Conservation (phyloP, 2,888 invertebrate species). For the Drosophila paracracens region DNA sequence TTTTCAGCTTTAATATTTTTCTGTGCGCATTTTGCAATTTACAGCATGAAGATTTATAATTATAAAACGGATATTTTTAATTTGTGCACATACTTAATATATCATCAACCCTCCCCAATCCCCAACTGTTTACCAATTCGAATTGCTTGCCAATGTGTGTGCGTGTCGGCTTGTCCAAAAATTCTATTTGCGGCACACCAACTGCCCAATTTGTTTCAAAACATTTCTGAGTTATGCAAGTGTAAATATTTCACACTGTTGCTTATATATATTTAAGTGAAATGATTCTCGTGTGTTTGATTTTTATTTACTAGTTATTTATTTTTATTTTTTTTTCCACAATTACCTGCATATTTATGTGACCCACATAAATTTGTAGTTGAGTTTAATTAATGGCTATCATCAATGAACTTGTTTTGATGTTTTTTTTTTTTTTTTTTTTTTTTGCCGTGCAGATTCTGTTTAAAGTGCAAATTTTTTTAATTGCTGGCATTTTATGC, state of each 20-base stretch:
- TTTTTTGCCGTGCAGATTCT: neutral
- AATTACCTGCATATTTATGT: conserved; percentile 50
- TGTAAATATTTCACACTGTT: conserved; percentile 49
- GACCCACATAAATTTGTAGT: conserved; percentile 43
- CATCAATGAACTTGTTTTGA: conserved; percentile 30
- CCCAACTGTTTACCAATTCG: conserved; percentile 7
- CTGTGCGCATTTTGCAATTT: conserved; percentile 65
- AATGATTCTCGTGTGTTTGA: conserved; percentile 21
- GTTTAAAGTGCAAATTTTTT: neutral
- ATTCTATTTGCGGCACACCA: conserved; percentile 50
- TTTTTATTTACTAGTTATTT: neutral
- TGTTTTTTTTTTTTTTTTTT: neutral
- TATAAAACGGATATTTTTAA: conserved; percentile 68
- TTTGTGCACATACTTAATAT: conserved; percentile 48
- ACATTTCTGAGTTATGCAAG: conserved; percentile 49
- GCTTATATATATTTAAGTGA: conserved; percentile 25
- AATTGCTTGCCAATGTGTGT: conserved; percentile 9
- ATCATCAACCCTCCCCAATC: conserved; percentile 1
- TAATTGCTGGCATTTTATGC: neutral
- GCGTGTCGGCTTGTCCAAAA: conserved; percentile 47
- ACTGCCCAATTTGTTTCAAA: conserved; percentile 30
- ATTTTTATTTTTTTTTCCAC: conserved; percentile 21
- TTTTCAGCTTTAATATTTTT: conserved; percentile 48
- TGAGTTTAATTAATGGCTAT: conserved; percentile 19
- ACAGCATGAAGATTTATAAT: conserved; percentile 58